phyloP scores from a whole-genome alignment of 2,113 vertebrate genomes.

The Heloderma charlesbogerti region DNA sequence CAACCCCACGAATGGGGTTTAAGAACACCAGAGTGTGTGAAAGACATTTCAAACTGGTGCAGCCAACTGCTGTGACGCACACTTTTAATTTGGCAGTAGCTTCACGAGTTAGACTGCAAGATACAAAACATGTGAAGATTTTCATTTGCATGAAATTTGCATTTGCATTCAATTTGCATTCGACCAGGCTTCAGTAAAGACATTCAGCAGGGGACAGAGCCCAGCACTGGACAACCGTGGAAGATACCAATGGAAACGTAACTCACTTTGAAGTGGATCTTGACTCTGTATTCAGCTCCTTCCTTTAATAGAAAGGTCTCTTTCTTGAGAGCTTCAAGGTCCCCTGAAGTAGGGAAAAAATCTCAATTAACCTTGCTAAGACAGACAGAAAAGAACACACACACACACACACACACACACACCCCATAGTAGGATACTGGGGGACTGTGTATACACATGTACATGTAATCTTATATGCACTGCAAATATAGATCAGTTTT shows the following conservation, averaged over 20 bases:
- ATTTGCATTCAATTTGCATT: too few species aligned
- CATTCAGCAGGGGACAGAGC: not conserved
- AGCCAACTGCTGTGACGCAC: not conserved
- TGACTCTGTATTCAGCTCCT: constrained; percentile 82
- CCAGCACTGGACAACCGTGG: not conserved
- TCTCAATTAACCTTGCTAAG: constrained; percentile 27
- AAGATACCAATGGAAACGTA: constrained; percentile 38
- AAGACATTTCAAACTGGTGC: not conserved
- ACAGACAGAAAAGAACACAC: not conserved
- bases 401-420: too few species aligned
- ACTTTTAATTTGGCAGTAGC: not conserved
- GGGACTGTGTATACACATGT: too few species aligned
- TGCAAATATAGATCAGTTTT: not conserved
- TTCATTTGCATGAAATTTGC: too few species aligned
- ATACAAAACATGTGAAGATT: not conserved
- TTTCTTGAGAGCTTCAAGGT: constrained; percentile 82
- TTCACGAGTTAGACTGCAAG: not conserved
- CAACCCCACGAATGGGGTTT: not conserved
- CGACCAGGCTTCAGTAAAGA: not conserved
- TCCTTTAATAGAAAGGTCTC: constrained; percentile 81
- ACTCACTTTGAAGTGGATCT: constrained; percentile 85
- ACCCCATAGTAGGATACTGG: not conserved
- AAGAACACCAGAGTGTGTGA: not conserved
- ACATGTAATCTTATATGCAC: not conserved
- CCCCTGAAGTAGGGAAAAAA: constrained; percentile 67